Percentiles rank a stretch among this genome's conserved stretches.
Evolutionary conservation across 2,113 vertebrate genomes (phyloP).

Genomic region (Mixornis gularis): DNA sequence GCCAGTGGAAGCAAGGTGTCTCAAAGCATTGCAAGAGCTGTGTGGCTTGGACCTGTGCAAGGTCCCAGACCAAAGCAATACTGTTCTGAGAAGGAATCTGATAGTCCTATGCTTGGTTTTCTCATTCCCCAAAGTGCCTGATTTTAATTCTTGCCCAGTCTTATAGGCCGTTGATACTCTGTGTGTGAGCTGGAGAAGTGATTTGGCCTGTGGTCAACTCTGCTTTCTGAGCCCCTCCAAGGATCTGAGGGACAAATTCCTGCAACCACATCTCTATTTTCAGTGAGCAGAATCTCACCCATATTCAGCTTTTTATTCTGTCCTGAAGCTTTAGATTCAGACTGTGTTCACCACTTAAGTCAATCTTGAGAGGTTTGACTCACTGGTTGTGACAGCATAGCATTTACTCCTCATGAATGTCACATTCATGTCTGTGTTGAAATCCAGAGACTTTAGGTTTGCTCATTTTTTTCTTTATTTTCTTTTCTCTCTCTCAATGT

Average conservation of each 20-base stretch:
- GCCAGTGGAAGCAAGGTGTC: neutral
- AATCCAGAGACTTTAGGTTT: neutral
- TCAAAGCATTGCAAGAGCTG: neutral
- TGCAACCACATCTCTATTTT: neutral
- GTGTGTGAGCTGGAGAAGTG: neutral
- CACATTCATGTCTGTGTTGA: neutral
- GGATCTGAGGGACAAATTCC: neutral
- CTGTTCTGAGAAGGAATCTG: neutral
- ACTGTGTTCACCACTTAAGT: neutral
- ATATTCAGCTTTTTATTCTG: neutral
- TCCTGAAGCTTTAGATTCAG: neutral
- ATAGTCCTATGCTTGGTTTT: neutral
- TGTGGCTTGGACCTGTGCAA: neutral
- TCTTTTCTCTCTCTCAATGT: fast-evolving
- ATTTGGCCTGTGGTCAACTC: neutral
- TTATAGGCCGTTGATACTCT: neutral
- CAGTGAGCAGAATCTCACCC: neutral
- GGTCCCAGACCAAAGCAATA: neutral
- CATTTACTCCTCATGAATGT: neutral
- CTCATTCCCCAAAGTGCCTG: neutral
- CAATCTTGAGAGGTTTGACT: neutral
- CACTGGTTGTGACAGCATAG: neutral
- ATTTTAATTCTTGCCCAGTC: neutral
- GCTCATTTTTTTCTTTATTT: fast-evolving
- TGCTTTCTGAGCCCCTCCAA: fast-evolving